Evolutionary conservation across 2,888 invertebrate genomes (phyloP), one percentile per base, ranked within the genome.

Genomic region (Pandemis cinnamomeana): DNA sequence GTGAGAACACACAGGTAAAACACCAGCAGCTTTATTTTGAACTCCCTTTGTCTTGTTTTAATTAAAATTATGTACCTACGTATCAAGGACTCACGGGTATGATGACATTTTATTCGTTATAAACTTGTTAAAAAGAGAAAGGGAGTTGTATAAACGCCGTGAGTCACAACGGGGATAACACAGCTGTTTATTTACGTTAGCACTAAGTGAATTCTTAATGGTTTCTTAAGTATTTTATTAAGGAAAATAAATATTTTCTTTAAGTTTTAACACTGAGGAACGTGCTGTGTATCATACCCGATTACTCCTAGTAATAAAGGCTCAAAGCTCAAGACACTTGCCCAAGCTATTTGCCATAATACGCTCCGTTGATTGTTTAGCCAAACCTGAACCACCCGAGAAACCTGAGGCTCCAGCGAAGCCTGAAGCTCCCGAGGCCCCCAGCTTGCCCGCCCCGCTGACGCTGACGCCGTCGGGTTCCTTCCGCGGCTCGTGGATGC

Each of bases 401-500:
- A 13, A 5, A 5, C 13, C 48, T 5, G 13, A 10, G 11, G 46
- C 11, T 46, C 46, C 46, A 11, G 46, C 2, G 46, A 46, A 8
- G 10, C 46, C 46, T 10, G 46, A 46, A 46, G 10, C 46, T 53
- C 71, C 51, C 55, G 55, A 66, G 58, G 15, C 15, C 27, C 44
- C 11, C 36, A 27, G 6, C 7, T 15, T 41, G 13, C 53, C 5
- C 27, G 69, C 15, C 53, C 88, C 89, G 3, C 70, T 84, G 48
- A 76, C 80, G 0, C 76, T 73, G 46, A 80, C 84, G 0, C 78
- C 81, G 0, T 79, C 90, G 11, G 95, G 95, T 0, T 78, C 72
- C 64, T 84, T 95, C 68, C 83, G 81, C 2, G 95, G 95, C 2
- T 84, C 84, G 1, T 86, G 84, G 76, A 84, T 94, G 86, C 74